Evolutionary conservation across 2,888 invertebrate genomes (phyloP).

Genomic region (Arrhopalites spinosus): DNA sequence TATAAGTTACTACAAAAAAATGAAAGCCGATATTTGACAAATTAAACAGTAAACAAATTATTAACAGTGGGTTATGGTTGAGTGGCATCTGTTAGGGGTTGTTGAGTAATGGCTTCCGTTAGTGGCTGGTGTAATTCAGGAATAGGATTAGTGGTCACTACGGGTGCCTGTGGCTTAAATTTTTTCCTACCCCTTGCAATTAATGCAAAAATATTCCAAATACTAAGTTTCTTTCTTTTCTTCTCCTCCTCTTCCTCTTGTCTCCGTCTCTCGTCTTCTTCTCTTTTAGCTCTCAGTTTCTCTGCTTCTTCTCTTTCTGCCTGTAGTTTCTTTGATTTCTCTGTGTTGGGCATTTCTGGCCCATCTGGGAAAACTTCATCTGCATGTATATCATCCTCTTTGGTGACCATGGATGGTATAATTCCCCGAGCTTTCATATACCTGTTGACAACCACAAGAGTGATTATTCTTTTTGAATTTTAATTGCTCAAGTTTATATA

Average conservation of each 20-base stretch:
- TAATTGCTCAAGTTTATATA: no score
- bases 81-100: no score
- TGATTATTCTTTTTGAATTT: no score
- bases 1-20: no score
- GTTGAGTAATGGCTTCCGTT: no score
- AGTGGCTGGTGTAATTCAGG: no score
- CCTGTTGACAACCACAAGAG: no score
- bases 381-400: constrained; percentile 2
- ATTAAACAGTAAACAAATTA: no score
- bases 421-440: constrained; percentile 63
- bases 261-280: background rate
- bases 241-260: background rate
- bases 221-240: background rate
- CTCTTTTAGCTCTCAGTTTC: background rate
- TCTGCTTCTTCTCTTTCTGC: background rate
- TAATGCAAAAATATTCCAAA: constrained; percentile 29
- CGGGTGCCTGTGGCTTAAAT: constrained; percentile 18
- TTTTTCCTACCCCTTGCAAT: constrained; percentile 21
- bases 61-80: no score
- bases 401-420: constrained; percentile 59
- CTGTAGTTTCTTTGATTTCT: background rate
- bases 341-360: background rate
- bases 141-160: no score
- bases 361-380: constrained; percentile 24
- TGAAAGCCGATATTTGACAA: no score